A percentile compares a stretch with the other conserved stretches of the same genome.
phyloP scores from a whole-genome alignment of 2,797 vertebrate species.

The Tympanoctomys barrerae region DNA sequence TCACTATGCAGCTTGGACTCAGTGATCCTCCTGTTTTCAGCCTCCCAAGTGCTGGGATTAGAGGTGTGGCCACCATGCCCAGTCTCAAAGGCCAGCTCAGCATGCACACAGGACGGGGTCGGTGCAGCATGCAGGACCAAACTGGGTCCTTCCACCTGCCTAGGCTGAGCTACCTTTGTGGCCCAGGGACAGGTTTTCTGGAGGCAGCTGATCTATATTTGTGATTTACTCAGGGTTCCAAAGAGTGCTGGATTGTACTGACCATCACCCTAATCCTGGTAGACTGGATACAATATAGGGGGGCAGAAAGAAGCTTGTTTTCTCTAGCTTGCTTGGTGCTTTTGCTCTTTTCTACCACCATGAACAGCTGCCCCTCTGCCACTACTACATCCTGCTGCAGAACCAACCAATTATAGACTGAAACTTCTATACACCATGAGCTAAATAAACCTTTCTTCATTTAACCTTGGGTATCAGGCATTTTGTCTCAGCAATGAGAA shows the following conservation, averaged over 20 bases:
- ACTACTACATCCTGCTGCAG: not conserved
- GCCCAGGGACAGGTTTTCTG: not conserved
- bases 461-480: not conserved
- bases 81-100: too few species aligned
- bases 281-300: not conserved
- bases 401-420: not conserved
- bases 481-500: not conserved
- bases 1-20: too few species aligned
- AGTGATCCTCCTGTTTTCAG: too few species aligned
- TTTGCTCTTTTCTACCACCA: not conserved
- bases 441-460: not conserved
- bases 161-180: too few species aligned
- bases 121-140: too few species aligned
- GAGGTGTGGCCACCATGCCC: too few species aligned
- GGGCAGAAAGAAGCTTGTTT: not conserved
- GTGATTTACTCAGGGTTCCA: not conserved
- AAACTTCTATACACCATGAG: not conserved
- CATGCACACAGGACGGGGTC: too few species aligned
- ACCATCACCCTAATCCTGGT: not conserved
- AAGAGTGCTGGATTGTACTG: not conserved
- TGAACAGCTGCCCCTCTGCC: not conserved
- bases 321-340: not conserved
- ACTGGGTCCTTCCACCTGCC: too few species aligned
- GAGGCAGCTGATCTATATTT: not conserved
- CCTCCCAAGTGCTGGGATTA: too few species aligned